phyloP scores from a whole-genome alignment of 2,888 invertebrate species.

The Leptinotarsa juncta region DNA sequence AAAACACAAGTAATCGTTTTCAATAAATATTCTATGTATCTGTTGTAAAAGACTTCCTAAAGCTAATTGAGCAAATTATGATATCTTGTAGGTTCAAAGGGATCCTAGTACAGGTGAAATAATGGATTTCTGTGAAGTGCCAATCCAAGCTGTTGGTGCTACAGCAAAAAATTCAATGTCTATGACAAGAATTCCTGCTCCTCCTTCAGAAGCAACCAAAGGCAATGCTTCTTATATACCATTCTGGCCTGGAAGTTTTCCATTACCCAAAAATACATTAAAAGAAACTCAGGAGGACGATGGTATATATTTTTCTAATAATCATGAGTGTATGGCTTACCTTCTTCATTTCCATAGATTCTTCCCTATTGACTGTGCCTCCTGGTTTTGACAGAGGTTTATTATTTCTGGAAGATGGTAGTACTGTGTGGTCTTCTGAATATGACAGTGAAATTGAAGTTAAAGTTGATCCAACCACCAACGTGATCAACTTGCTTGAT shows the following conservation, averaged over 20 bases:
- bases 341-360: slow-evolving; percentile 49
- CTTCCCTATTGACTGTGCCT: slow-evolving; percentile 65
- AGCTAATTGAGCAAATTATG: no score
- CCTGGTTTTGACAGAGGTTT: slow-evolving; percentile 76
- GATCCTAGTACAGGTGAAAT: slow-evolving; percentile 83
- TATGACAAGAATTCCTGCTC: slow-evolving; percentile 81
- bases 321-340: not conserved
- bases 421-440: slow-evolving; percentile 36
- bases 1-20: no score
- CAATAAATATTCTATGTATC: no score
- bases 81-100: slow-evolving; percentile 71
- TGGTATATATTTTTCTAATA: slow-evolving; percentile 29
- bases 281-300: slow-evolving; percentile 52
- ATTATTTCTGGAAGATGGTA: slow-evolving; percentile 70
- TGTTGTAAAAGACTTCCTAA: no score
- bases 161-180: slow-evolving; percentile 82
- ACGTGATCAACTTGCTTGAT: slow-evolving; percentile 70
- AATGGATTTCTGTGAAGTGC: slow-evolving; percentile 74
- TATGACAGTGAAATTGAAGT: slow-evolving; percentile 44
- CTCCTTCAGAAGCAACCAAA: slow-evolving; percentile 76
- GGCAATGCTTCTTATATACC: slow-evolving; percentile 86
- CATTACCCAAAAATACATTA: slow-evolving; percentile 68
- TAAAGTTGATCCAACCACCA: slow-evolving; percentile 52
- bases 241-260: slow-evolving; percentile 89
- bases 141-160: slow-evolving; percentile 71